Conservation (phyloP, 2,888 invertebrate genomes). For the Epirrhoe alternata region DNA sequence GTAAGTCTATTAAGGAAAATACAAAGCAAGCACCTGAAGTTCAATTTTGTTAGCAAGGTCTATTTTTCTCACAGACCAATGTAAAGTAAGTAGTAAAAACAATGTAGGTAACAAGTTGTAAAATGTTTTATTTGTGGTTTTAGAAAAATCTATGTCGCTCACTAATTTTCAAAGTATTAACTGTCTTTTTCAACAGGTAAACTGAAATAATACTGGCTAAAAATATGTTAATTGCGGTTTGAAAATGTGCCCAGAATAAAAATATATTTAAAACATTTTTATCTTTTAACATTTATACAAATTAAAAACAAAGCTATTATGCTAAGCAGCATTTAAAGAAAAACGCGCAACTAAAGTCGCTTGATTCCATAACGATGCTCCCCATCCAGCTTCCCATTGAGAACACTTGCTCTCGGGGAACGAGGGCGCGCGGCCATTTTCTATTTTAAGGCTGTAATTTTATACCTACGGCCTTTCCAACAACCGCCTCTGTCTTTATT, state of each 20-base stretch:
- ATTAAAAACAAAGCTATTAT: constrained; percentile 37
- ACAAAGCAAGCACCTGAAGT: no score
- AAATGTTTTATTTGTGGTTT: neutral
- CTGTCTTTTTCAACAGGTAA: neutral
- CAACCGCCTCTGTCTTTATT: constrained; percentile 44
- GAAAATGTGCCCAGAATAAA: neutral
- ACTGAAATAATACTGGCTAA: neutral
- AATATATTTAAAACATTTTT: neutral
- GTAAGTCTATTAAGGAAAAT: no score
- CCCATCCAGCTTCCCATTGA: constrained; percentile 46
- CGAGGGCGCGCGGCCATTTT: constrained; percentile 47
- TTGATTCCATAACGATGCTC: constrained; percentile 47
- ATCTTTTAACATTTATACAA: neutral
- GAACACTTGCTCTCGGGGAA: constrained; percentile 47
- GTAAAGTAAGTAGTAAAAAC: no score
- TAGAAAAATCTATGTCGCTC: no score
- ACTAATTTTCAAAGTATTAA: no score
- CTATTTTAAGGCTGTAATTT: constrained; percentile 48
- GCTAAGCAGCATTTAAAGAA: constrained; percentile 44
- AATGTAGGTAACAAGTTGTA: no score
- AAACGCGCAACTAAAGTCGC: constrained; percentile 43
- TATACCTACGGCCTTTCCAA: constrained; percentile 41
- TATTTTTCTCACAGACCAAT: no score
- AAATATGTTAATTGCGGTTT: neutral
- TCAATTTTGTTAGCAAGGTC: no score